Conservation (phyloP, 1,140 invertebrate genomes). For the Trinorchestia longiramus region DNA sequence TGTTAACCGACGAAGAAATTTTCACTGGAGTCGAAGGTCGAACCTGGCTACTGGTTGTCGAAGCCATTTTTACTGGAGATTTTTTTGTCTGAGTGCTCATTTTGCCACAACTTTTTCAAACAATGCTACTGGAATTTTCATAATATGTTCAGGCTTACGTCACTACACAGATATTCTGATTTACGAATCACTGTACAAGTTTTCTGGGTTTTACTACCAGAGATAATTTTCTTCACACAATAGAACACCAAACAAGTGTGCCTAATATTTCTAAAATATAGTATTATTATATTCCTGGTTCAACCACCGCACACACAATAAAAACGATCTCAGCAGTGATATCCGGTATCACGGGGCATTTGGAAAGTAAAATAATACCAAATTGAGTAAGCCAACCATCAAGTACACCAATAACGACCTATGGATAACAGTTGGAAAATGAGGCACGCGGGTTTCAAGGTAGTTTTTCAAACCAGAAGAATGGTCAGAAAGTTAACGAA, state of each 20-base stretch:
- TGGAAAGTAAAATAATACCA: no score
- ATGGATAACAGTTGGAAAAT: background rate
- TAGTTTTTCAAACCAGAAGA: background rate
- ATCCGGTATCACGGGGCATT: no score
- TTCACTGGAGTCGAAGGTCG: constrained; percentile 2
- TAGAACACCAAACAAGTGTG: background rate
- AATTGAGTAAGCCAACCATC: background rate
- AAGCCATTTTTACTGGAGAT: constrained; percentile 19
- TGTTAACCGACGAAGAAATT: background rate
- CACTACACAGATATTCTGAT: background rate
- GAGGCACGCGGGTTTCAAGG: background rate
- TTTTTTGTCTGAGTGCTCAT: background rate
- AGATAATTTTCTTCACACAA: background rate
- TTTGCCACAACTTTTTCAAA: background rate
- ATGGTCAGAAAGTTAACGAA: background rate
- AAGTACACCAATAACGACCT: background rate
- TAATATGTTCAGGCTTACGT: background rate
- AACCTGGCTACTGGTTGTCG: background rate
- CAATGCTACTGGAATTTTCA: background rate
- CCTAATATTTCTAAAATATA: background rate
- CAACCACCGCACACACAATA: no score
- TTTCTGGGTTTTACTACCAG: background rate
- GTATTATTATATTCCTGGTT: no score
- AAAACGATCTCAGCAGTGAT: no score
- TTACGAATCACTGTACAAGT: background rate